Percentiles rank a stretch among this genome's conserved stretches.
Evolutionary conservation across 2,113 vertebrate species (phyloP).

Genomic region (Gila orcuttii): DNA sequence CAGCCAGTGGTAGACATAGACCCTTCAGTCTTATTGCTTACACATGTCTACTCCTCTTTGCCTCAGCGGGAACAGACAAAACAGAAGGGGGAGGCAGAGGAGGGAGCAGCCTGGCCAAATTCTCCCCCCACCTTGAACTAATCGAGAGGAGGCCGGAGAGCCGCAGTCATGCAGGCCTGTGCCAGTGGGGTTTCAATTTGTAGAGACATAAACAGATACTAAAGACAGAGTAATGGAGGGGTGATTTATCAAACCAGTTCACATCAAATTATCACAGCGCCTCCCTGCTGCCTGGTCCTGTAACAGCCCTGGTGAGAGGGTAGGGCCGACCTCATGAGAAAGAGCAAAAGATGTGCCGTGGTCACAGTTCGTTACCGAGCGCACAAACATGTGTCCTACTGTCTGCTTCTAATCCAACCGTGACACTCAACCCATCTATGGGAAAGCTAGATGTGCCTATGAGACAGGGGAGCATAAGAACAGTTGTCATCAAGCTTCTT

Average conservation of each 20-base stretch:
- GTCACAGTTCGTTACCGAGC: constrained; percentile 57
- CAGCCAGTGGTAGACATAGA: constrained; percentile 88
- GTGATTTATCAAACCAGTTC: constrained; percentile 98
- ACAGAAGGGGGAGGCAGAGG: constrained; percentile 86
- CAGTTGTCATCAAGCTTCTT: not conserved
- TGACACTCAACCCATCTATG: constrained; percentile 70
- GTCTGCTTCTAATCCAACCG: constrained; percentile 83
- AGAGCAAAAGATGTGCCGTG: not conserved
- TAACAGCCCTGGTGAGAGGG: constrained; percentile 80
- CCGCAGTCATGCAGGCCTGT: constrained; percentile 77
- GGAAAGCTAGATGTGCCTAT: constrained; percentile 55
- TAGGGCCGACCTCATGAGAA: constrained; percentile 69
- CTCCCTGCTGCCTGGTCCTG: constrained; percentile 88
- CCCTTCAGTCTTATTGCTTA: constrained; percentile 98
- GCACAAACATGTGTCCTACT: constrained; percentile 84
- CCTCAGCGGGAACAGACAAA: constrained; percentile 97
- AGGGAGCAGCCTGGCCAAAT: constrained; percentile 85
- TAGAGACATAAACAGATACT: constrained; percentile 99
- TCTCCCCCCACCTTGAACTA: constrained; percentile 99
- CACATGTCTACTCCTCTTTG: constrained; percentile 96
- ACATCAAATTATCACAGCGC: constrained; percentile 98
- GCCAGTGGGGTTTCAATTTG: constrained; percentile 99
- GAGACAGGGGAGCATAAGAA: not conserved
- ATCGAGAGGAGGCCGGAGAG: constrained; percentile 85
- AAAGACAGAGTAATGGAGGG: constrained; percentile 91